A percentile compares a stretch with the other conserved stretches of the same genome.
phyloP scores from a whole-genome alignment of 30 jellyfish, hydroid and myxozoan species.

The Pelagia noctiluca region DNA sequence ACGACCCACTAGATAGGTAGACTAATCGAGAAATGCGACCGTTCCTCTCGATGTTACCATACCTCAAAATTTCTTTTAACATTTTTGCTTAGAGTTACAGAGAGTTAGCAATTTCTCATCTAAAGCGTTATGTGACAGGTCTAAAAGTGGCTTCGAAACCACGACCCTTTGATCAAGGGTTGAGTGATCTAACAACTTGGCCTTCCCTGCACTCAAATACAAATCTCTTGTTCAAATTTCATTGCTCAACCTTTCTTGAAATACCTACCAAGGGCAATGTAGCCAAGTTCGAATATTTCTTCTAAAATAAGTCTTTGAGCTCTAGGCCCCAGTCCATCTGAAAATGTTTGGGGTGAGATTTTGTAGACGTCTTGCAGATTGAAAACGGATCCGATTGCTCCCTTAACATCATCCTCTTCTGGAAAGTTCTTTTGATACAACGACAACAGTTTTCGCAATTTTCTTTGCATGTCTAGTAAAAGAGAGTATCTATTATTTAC shows the following conservation, averaged over 20 bases:
- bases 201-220: no score
- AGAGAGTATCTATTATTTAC: not conserved
- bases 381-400: conserved; percentile 83
- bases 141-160: no score
- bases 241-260: not conserved
- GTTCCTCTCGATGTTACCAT: no score
- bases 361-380: conserved; percentile 89
- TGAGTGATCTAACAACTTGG: no score
- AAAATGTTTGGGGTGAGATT: conserved; percentile 72
- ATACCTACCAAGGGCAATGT: conserved; percentile 69
- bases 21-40: no score
- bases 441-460: conserved; percentile 39
- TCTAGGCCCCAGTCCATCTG: conserved; percentile 85
- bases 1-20: no score
- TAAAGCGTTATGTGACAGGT: no score
- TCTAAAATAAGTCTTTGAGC: conserved; percentile 86
- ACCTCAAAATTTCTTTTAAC: no score
- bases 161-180: no score
- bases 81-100: no score
- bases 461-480: conserved; percentile 27
- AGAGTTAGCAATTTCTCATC: no score
- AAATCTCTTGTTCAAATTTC: no score
- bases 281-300: conserved; percentile 93
- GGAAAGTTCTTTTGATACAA: conserved; percentile 70
- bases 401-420: conserved; percentile 79